These are phyloP conservation scores for Rhyacophila brunnea DNA, from an alignment of 1,140 invertebrate genomes.

Conservation along the genomic window DNA sequence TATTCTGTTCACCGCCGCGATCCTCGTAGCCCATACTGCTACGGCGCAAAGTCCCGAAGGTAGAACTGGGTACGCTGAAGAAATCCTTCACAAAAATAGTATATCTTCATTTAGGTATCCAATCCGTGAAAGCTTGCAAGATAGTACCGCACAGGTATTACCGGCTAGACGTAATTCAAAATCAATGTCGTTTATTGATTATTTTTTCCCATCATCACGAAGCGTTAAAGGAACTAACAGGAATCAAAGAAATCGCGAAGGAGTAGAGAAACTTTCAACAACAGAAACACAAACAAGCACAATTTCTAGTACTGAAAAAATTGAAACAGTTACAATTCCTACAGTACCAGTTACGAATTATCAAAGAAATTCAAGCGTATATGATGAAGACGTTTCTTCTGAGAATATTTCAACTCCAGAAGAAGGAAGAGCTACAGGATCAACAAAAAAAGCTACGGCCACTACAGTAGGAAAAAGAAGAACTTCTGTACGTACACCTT, in stretches of 20 bases:
- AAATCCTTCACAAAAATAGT: conserved; percentile 27
- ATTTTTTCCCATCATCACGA: conserved; percentile 52
- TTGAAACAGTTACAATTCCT: conserved; percentile 40
- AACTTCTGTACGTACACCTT: conserved; percentile 16
- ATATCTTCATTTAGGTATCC: background rate
- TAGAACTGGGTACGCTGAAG: conserved; percentile 17
- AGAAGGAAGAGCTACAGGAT: conserved; percentile 45
- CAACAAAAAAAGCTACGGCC: conserved; percentile 38
- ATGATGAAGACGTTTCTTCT: background rate
- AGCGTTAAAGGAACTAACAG: conserved; percentile 50
- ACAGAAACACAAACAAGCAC: conserved; percentile 4
- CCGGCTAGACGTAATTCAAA: conserved; percentile 45
- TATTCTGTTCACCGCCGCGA: conserved; percentile 40
- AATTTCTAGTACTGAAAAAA: background rate
- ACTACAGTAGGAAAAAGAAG: conserved; percentile 15
- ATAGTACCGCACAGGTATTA: conserved; percentile 28
- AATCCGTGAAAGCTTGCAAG: too few relatives aligned
- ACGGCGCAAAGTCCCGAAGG: conserved; percentile 30
- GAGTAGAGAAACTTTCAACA: conserved; percentile 34
- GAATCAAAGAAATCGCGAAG: conserved; percentile 31
- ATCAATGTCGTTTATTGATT: conserved; percentile 53
- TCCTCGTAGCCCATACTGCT: conserved; percentile 33
- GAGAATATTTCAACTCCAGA: conserved; percentile 37
- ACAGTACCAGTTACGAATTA: conserved; percentile 20
- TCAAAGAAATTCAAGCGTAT: background rate